phyloP scores from a whole-genome alignment of 2,797 vertebrate genomes.

The Cuniculus paca region DNA sequence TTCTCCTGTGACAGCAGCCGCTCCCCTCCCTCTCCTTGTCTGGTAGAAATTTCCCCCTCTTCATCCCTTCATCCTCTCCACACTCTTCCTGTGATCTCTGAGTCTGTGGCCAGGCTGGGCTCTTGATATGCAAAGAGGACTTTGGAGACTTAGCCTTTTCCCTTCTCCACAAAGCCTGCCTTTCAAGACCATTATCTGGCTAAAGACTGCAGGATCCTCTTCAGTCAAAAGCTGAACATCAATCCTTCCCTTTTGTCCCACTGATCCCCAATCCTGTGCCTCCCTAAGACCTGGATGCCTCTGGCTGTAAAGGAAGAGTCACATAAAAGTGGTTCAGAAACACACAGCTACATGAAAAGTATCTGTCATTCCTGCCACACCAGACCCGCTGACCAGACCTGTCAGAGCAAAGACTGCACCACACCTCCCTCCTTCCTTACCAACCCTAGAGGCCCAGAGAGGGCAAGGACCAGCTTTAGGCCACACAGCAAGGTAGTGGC shows the following conservation, averaged over 20 bases:
- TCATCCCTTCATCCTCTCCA: background rate
- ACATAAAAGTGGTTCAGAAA: slow-evolving; percentile 62
- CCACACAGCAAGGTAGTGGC: background rate
- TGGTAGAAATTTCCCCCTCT: background rate
- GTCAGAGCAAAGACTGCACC: background rate
- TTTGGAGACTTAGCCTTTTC: slow-evolving; percentile 14
- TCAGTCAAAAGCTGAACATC: slow-evolving; percentile 74
- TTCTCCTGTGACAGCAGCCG: background rate
- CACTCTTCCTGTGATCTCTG: slow-evolving; percentile 28
- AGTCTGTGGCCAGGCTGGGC: slow-evolving; percentile 37
- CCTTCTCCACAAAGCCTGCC: slow-evolving; percentile 67
- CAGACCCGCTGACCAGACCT: background rate
- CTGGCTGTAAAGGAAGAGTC: slow-evolving; percentile 59
- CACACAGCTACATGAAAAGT: background rate
- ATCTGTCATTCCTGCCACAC: background rate
- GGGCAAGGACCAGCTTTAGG: background rate
- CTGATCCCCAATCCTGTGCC: slow-evolving; percentile 31
- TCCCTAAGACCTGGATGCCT: slow-evolving; percentile 48
- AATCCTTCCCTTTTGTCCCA: slow-evolving; percentile 63
- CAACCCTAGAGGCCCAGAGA: background rate
- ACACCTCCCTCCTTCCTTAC: too few species aligned
- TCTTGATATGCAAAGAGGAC: slow-evolving; percentile 75
- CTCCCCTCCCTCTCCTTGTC: background rate
- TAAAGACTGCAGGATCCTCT: slow-evolving; percentile 52
- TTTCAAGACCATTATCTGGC: slow-evolving; percentile 73